These are phyloP conservation scores for Cheracebus regulus DNA, from an alignment of 2,797 vertebrate species.

Conservation along the genomic window DNA sequence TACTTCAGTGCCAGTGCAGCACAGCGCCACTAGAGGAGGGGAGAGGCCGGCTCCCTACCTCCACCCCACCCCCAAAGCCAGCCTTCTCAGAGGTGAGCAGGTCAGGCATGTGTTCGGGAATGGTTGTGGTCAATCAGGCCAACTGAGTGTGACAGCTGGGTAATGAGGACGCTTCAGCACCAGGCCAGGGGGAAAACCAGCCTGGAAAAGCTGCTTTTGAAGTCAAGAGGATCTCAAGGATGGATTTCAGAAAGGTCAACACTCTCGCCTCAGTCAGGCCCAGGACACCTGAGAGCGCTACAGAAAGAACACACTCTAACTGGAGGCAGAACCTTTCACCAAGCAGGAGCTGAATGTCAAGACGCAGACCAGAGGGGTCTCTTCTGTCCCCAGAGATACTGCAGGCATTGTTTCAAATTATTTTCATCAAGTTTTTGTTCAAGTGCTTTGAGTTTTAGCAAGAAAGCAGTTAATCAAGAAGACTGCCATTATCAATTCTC, in stretches of 20 bases:
- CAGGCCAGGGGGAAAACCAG: neutral
- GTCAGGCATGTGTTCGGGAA: slow-evolving; percentile 38
- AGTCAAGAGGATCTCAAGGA: slow-evolving; percentile 61
- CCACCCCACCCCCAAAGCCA: neutral
- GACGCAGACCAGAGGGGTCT: neutral
- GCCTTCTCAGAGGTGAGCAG: slow-evolving; percentile 1
- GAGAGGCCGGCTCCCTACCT: neutral
- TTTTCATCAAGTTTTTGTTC: neutral
- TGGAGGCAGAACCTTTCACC: slow-evolving; percentile 9
- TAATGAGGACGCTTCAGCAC: slow-evolving; percentile 56
- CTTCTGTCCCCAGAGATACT: neutral
- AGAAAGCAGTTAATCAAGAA: neutral
- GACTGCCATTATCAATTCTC: neutral
- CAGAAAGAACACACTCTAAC: neutral
- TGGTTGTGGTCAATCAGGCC: slow-evolving; percentile 71
- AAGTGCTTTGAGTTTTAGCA: neutral
- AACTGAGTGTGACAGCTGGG: slow-evolving; percentile 71
- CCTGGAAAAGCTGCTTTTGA: slow-evolving; percentile 63
- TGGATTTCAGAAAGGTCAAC: slow-evolving; percentile 71
- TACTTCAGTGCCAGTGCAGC: neutral
- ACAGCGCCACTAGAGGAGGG: neutral
- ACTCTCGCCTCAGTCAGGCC: slow-evolving; percentile 33
- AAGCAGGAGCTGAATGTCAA: neutral
- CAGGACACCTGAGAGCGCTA: neutral
- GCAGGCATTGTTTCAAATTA: neutral